A percentile compares a stretch with the other conserved stretches of the same genome.
phyloP scores from a whole-genome alignment of 2,113 vertebrate genomes.

The Maylandia zebra region DNA sequence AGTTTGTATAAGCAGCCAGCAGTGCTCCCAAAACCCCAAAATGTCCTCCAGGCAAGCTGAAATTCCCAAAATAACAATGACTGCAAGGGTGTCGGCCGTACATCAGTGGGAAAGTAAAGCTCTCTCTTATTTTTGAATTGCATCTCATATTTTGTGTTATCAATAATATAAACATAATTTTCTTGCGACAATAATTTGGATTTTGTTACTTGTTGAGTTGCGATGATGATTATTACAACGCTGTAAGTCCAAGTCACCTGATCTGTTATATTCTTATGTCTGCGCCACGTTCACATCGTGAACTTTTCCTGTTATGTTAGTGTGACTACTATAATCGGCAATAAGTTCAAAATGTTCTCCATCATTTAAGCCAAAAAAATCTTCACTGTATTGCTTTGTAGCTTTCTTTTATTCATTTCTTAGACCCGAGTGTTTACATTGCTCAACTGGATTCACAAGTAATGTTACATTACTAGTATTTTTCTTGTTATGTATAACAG shows the following conservation, averaged over 20 bases:
- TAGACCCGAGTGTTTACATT: accelerated
- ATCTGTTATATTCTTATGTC: background rate
- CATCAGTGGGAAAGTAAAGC: accelerated
- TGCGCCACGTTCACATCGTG: accelerated
- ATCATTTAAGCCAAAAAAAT: background rate
- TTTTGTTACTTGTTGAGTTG: background rate
- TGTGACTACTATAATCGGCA: background rate
- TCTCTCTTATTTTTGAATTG: background rate
- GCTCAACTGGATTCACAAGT: background rate
- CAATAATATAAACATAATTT: background rate
- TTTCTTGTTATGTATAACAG: background rate
- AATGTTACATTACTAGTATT: background rate
- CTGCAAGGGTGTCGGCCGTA: accelerated
- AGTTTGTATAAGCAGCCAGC: background rate
- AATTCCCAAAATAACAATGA: background rate
- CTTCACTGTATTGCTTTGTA: background rate
- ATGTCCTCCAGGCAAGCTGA: background rate
- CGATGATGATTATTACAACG: background rate
- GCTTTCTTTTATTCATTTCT: background rate
- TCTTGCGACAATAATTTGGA: background rate
- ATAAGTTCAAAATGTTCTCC: background rate
- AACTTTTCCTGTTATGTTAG: background rate
- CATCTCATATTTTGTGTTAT: background rate
- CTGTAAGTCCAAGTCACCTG: background rate
- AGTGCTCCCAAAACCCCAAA: background rate